phyloP scores from a whole-genome alignment of 1,140 invertebrate genomes.

The Camponotus vicinus region DNA sequence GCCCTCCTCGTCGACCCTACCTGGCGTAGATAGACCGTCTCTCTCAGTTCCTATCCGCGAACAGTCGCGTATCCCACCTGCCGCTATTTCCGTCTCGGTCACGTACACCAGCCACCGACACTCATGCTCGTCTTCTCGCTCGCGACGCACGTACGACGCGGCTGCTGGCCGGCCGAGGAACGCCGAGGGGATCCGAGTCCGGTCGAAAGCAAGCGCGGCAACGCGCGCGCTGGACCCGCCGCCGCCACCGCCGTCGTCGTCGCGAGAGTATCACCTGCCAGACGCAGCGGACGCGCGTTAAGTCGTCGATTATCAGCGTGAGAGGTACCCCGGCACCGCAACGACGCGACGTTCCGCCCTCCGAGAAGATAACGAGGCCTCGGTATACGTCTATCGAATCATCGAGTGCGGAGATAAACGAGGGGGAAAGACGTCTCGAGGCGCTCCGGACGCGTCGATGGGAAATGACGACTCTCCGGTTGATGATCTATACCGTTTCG shows the following conservation, averaged over 20 bases:
- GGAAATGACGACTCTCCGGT: neutral
- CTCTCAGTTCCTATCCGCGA: constrained; percentile 11
- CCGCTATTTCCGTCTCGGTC: constrained; percentile 41
- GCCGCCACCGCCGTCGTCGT: neutral
- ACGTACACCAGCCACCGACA: constrained; percentile 28
- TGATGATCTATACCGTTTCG: constrained; percentile 30
- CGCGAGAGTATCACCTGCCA: constrained; percentile 48
- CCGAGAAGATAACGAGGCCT: constrained; percentile 17
- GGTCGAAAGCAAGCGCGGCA: constrained; percentile 27
- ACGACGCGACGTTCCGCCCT: constrained; percentile 27
- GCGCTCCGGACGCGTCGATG: neutral
- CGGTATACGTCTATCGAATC: constrained; percentile 1
- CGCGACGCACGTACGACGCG: constrained; percentile 33
- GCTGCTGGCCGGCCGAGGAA: constrained; percentile 19
- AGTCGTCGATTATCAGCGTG: constrained; percentile 35
- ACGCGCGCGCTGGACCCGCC: constrained; percentile 4
- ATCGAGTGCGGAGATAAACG: constrained; percentile 28
- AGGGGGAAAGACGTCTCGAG: neutral
- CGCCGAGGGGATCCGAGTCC: constrained; percentile 29
- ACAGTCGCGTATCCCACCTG: constrained; percentile 30
- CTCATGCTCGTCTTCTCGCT: constrained; percentile 33
- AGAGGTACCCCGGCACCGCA: constrained; percentile 10
- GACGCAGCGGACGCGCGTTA: constrained; percentile 42
- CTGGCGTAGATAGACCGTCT: constrained; percentile 5
- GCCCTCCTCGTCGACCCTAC: neutral